phyloP scores from a whole-genome alignment of 2,888 invertebrate species.

The Noctua fimbriata region DNA sequence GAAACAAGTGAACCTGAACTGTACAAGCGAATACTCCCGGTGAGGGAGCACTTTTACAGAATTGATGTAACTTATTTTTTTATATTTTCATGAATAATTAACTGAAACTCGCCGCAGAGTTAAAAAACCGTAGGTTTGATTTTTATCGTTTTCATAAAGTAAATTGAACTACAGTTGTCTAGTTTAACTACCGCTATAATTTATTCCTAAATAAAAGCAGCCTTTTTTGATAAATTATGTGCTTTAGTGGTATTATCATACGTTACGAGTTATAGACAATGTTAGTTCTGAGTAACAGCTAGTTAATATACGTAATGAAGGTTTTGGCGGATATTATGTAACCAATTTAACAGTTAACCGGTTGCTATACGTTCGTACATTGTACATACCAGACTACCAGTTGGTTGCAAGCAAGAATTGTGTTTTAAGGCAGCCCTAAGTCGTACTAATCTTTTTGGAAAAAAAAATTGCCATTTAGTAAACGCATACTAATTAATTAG shows the following conservation, averaged over 20 bases:
- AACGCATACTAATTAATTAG: neutral
- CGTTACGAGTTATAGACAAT: constrained; percentile 36
- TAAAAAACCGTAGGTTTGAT: neutral
- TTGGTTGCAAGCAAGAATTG: neutral
- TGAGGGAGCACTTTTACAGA: neutral
- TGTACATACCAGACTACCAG: neutral
- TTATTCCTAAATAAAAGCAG: constrained; percentile 15
- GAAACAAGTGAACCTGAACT: neutral
- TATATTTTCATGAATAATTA: constrained; percentile 5
- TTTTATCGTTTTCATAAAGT: constrained; percentile 2
- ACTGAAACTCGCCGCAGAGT: neutral
- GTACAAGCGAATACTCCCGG: neutral
- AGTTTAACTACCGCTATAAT: constrained; percentile 3
- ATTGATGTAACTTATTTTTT: neutral
- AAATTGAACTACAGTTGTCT: constrained; percentile 6
- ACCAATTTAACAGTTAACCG: constrained; percentile 10
- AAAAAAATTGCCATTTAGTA: neutral
- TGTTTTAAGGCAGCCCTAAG: neutral
- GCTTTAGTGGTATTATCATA: constrained; percentile 20
- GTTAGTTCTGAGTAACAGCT: constrained; percentile 28
- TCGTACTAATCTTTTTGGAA: neutral
- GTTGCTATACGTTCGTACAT: neutral
- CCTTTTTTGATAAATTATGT: constrained; percentile 21
- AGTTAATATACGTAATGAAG: constrained; percentile 39
- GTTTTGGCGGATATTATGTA: constrained; percentile 28